Base-by-base conservation (phyloP, 2,888 invertebrate genomes). In the Drosophila neonasuta region DNA sequence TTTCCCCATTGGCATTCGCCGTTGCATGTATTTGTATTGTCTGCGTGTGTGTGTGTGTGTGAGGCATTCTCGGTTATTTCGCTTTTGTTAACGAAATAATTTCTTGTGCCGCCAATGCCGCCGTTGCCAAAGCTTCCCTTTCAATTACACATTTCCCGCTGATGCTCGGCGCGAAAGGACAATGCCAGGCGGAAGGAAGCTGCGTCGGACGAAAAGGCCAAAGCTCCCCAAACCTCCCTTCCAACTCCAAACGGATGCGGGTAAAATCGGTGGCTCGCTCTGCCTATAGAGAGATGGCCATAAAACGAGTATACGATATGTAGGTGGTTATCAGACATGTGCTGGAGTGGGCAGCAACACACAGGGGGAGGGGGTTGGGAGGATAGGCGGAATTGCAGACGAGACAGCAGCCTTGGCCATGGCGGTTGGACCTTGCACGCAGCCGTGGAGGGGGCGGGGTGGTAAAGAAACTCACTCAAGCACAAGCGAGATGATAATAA, bases 401-500 rank as follows among this genome's bases (percentile, higher is more conserved):
- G 63, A 62, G 46, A 63, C 69, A 69, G 61, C 67, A 77, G 71
- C 62, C 77, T 71, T 68, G 66, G 83, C 48, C 70, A 24, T 68
- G 81, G 71, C 68, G 56, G 58, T 50, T 71, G 77, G 46, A 61
- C 54, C 44, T 44, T 55, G 56, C 42, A 20, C 20, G 15, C 42
- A n/a, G 11, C 10, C 51, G n/a, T 20, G 29, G n/a, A 34, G 29
- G 15, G 30, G 57, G 32, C 34, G 30, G 49, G 58, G 36, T 44
- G 58, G 58, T 73, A 86, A 87, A 78, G 80, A 88, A 90, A 90
- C 80, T 88, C 89, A 90, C 70, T 90, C 89, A 90, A 90, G 89
- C 90, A 89, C 88, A 87, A 90, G 88, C 87, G 78, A 88, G 89
- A 88, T 90, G 90, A 89, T 90, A 89, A 86, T 86, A 89, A 87